A percentile compares a stretch with the other conserved stretches of the same genome.
phyloP scores from a whole-genome alignment of 2,888 invertebrate genomes.

The Cancer borealis region DNA sequence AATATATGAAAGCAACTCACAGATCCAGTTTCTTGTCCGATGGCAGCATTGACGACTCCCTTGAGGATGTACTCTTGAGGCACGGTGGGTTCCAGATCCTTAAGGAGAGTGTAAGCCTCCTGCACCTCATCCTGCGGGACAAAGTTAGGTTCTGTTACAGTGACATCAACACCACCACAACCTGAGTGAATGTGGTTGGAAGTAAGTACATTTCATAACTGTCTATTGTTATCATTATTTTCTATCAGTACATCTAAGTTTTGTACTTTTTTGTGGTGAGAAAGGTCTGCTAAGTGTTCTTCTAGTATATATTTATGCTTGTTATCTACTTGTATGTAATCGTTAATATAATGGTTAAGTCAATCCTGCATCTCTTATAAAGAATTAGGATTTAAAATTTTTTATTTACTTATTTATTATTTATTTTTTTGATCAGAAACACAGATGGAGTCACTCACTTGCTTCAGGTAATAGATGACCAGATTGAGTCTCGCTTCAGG shows the following conservation, averaged over 20 bases:
- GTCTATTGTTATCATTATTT: background rate
- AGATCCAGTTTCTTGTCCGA: slow-evolving; percentile 95
- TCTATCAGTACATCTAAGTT: background rate
- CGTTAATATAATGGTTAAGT: no score
- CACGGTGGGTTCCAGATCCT: slow-evolving; percentile 94
- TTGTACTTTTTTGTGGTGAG: no score
- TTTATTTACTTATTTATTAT: background rate
- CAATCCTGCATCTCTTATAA: no score
- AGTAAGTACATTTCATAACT: background rate
- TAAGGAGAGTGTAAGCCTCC: slow-evolving; percentile 93
- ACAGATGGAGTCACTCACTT: slow-evolving; percentile 80
- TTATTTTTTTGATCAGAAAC: background rate
- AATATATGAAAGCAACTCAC: slow-evolving; percentile 83
- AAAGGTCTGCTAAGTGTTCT: no score
- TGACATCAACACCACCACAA: background rate
- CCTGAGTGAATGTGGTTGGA: background rate
- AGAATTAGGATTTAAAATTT: no score
- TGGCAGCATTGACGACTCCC: slow-evolving; percentile 95
- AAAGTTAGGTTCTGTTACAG: background rate
- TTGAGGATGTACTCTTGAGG: slow-evolving; percentile 98
- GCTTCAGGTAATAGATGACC: slow-evolving; percentile 94
- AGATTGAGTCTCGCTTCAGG: slow-evolving; percentile 98
- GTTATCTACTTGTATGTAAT: no score
- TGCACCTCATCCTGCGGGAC: slow-evolving; percentile 86
- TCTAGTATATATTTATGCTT: no score